Percentiles rank a stretch among this genome's conserved stretches.
Evolutionary conservation across 2,888 invertebrate genomes (phyloP).

Genomic region (Meghimatium bilineatum): DNA sequence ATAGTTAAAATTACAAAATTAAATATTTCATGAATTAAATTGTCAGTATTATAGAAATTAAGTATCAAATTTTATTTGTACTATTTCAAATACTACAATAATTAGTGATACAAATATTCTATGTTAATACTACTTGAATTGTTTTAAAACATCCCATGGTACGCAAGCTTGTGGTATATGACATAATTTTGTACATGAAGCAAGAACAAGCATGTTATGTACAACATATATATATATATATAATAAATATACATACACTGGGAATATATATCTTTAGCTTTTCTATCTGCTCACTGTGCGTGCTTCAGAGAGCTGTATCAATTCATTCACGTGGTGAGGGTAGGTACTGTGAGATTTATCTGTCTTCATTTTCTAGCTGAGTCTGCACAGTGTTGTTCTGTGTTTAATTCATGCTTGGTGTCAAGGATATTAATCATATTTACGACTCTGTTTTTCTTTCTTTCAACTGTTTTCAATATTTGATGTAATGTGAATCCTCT

Average conservation of each 20-base stretch:
- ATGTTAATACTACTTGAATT: neutral
- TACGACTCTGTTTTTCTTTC: neutral
- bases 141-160: neutral
- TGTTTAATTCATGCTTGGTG: neutral
- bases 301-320: conserved; percentile 67
- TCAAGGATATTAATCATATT: neutral
- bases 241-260: neutral
- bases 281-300: conserved; percentile 22
- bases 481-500: too few species aligned
- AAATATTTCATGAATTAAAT: too few species aligned
- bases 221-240: too few species aligned
- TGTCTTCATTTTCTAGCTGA: conserved; percentile 1
- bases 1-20: too few species aligned
- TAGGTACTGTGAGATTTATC: conserved; percentile 57
- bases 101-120: too few species aligned
- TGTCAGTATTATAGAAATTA: too few species aligned
- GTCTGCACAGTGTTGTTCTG: neutral
- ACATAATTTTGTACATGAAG: neutral
- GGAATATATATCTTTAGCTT: neutral
- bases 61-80: too few species aligned
- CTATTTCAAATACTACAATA: too few species aligned
- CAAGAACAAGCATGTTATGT: neutral
- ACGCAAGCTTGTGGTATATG: neutral
- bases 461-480: neutral
- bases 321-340: conserved; percentile 67